Evolutionary conservation across 2,113 vertebrate species (phyloP).

Genomic region (Meles meles): DNA sequence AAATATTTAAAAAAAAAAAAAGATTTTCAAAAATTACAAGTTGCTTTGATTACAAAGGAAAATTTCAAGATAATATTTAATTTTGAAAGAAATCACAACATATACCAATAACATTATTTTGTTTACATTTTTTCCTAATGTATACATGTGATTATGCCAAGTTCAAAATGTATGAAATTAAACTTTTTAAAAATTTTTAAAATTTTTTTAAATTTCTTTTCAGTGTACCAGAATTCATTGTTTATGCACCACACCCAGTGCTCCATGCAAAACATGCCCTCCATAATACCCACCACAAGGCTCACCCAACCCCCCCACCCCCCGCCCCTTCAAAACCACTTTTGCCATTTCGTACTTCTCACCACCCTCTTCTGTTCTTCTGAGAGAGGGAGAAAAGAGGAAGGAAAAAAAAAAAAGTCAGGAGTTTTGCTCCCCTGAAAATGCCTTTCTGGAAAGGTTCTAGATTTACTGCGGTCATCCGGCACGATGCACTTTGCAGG

Average conservation of each 20-base stretch:
- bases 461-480: not conserved
- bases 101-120: not conserved
- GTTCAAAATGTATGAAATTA: constrained; percentile 32
- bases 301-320: too few relatives aligned
- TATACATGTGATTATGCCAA: not conserved
- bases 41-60: not conserved
- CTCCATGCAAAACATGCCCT: too few relatives aligned
- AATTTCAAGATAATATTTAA: not conserved
- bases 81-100: not conserved
- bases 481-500: not conserved
- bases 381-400: not conserved
- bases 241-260: too few relatives aligned
- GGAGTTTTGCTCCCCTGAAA: not conserved
- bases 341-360: not conserved
- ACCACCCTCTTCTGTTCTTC: not conserved
- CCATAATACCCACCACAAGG: too few relatives aligned
- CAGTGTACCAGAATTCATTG: too few relatives aligned
- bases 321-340: not conserved
- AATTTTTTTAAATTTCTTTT: too few relatives aligned
- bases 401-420: not conserved
- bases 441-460: not conserved
- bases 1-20: too few relatives aligned
- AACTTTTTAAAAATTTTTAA: not conserved
- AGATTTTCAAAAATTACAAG: not conserved
- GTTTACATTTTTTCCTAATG: not conserved